Conservation (phyloP, 2,888 invertebrate genomes). For the Heteromyza rotundicornis region DNA sequence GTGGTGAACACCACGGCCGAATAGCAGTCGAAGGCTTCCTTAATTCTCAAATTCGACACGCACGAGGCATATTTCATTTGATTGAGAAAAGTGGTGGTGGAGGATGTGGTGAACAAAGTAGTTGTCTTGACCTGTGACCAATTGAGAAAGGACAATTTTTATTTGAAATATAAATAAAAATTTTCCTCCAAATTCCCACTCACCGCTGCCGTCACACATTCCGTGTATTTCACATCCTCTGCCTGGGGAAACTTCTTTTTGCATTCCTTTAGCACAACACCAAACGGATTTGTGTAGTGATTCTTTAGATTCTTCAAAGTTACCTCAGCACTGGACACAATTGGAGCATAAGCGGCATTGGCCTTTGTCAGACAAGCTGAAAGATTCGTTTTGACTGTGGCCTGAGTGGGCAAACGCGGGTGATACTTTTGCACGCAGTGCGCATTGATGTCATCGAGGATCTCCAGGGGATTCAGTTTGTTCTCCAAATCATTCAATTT, state of each 20-base stretch:
- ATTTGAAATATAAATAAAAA: too few species aligned
- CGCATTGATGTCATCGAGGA: slow-evolving; percentile 32
- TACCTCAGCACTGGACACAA: slow-evolving; percentile 21
- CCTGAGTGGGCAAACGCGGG: slow-evolving; percentile 20
- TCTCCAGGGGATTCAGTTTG: slow-evolving; percentile 30
- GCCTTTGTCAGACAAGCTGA: slow-evolving; percentile 24
- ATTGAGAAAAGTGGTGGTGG: slow-evolving; percentile 26
- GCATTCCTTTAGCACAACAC: slow-evolving; percentile 26
- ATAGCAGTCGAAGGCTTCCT: slow-evolving; percentile 33
- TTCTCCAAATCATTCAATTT: slow-evolving; percentile 27
- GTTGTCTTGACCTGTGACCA: slow-evolving; percentile 25
- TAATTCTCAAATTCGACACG: slow-evolving; percentile 24
- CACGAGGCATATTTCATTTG: slow-evolving; percentile 30
- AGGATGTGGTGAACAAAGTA: slow-evolving; percentile 19
- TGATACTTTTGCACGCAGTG: slow-evolving; percentile 31
- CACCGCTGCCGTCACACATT: slow-evolving; percentile 26
- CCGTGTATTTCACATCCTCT: slow-evolving; percentile 27
- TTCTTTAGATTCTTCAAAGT: slow-evolving; percentile 28
- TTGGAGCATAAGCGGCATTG: slow-evolving; percentile 12
- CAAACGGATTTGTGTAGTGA: slow-evolving; percentile 27
- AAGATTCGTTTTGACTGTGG: slow-evolving; percentile 19
- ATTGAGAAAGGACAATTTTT: background rate
- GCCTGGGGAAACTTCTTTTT: slow-evolving; percentile 21
- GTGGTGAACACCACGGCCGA: slow-evolving; percentile 20
- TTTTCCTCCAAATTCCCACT: too few species aligned